phyloP scores from a whole-genome alignment of 1,140 invertebrate species.

The Andricus grossulariae region DNA sequence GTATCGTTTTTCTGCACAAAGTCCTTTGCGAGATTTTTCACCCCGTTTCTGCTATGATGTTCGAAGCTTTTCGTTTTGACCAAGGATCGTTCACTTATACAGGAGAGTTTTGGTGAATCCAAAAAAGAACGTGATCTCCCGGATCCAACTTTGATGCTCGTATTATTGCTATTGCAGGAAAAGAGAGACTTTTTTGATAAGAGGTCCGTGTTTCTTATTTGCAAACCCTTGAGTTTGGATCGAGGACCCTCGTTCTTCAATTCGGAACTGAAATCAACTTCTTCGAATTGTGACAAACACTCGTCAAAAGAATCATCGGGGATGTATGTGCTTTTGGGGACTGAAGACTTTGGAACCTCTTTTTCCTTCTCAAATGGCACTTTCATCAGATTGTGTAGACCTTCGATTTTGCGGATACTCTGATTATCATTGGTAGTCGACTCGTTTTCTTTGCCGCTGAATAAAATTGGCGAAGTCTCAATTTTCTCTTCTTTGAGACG shows the following conservation, averaged over 20 bases:
- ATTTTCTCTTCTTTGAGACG: too few relatives aligned
- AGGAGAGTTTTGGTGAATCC: not conserved
- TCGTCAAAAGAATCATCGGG: slow-evolving; percentile 66
- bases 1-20: not conserved
- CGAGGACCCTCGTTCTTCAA: not conserved
- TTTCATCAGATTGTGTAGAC: not conserved
- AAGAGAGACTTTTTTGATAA: slow-evolving; percentile 1
- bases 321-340: slow-evolving; percentile 22
- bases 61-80: slow-evolving; percentile 12
- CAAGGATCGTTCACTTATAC: not conserved
- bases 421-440: not conserved
- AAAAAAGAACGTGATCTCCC: not conserved
- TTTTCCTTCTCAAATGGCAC: not conserved
- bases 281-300: slow-evolving; percentile 53
- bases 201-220: not conserved
- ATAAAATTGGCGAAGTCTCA: not conserved
- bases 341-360: not conserved
- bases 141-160: not conserved
- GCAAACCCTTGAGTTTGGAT: not conserved
- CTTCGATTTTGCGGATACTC: not conserved
- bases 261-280: slow-evolving; percentile 41
- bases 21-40: not conserved
- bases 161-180: not conserved
- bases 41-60: too few relatives aligned
- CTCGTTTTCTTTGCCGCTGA: not conserved